These are phyloP conservation scores for Beris morrisii DNA, from an alignment of 2,888 invertebrate species.

Conservation along the genomic window DNA sequence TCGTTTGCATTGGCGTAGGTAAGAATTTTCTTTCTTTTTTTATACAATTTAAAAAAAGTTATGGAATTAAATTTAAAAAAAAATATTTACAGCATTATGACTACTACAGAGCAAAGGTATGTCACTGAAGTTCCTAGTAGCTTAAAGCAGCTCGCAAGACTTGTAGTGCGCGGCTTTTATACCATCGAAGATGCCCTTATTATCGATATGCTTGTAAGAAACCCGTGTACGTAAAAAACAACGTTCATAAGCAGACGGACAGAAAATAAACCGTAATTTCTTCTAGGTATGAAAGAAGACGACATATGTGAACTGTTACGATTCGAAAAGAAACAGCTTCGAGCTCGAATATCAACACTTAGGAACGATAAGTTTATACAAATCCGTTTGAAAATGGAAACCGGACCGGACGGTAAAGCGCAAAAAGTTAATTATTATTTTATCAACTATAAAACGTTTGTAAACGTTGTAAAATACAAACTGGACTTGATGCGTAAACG, in stretches of 20 bases:
- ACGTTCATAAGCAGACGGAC: background rate
- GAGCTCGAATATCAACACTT: slow-evolving; percentile 81
- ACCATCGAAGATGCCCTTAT: slow-evolving; percentile 91
- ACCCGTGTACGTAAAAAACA: slow-evolving; percentile 71
- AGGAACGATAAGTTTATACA: slow-evolving; percentile 93
- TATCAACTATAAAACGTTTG: slow-evolving; percentile 95
- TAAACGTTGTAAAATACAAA: slow-evolving; percentile 97
- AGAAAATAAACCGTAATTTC: slow-evolving; percentile 21
- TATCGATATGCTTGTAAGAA: slow-evolving; percentile 92
- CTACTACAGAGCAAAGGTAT: slow-evolving; percentile 69
- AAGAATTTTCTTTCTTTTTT: slow-evolving; percentile 14
- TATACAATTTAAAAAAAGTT: background rate
- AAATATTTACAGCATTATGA: slow-evolving; percentile 1
- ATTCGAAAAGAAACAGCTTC: slow-evolving; percentile 91
- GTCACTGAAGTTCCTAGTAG: slow-evolving; percentile 93
- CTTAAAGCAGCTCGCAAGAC: slow-evolving; percentile 85
- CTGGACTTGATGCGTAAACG: slow-evolving; percentile 93
- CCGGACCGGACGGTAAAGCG: slow-evolving; percentile 88
- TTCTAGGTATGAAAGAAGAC: slow-evolving; percentile 80
- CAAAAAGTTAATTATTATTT: slow-evolving; percentile 97
- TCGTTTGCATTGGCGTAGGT: slow-evolving; percentile 13
- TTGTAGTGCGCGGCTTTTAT: slow-evolving; percentile 92
- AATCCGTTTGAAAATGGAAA: slow-evolving; percentile 91
- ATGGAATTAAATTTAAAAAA: background rate
- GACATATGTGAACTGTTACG: slow-evolving; percentile 87